Evolutionary conservation across 1,140 invertebrate species (phyloP).

Genomic region (Drosophila nebulosa): DNA sequence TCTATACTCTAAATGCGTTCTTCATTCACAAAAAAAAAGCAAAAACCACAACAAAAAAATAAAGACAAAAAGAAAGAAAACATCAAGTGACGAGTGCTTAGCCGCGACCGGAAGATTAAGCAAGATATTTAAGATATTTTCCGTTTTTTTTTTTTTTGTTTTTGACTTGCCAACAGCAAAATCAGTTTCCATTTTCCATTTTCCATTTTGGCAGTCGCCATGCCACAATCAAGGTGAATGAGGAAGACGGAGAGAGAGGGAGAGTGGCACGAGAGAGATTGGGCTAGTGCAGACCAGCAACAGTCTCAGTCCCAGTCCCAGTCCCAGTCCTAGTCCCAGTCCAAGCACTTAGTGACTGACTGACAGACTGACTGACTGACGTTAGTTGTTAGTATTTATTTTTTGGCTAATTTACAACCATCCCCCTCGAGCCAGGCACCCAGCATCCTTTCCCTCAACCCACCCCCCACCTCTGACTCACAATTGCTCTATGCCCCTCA

Average conservation of each 20-base stretch:
- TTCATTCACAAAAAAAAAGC: conserved; percentile 55
- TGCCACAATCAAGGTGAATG: conserved; percentile 48
- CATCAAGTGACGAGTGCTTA: conserved; percentile 28
- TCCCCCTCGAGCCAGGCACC: background rate
- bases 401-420: conserved; percentile 49
- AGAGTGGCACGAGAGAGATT: background rate
- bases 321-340: too few relatives aligned
- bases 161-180: conserved; percentile 55
- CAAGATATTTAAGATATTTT: conserved; percentile 54
- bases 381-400: conserved; percentile 27
- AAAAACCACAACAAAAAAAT: background rate
- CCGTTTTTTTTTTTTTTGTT: conserved; percentile 1
- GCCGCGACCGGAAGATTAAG: conserved; percentile 63
- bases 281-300: background rate
- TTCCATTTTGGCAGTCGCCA: conserved; percentile 44
- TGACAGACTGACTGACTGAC: conserved; percentile 33
- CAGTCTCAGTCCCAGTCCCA: too few relatives aligned
- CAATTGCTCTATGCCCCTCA: conserved; percentile 17
- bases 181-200: conserved; percentile 62
- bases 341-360: conserved; percentile 2
- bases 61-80: conserved; percentile 14
- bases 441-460: background rate
- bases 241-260: conserved; percentile 5
- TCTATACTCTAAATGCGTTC: conserved; percentile 49
- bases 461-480: background rate